phyloP scores from a whole-genome alignment of 2,113 vertebrate genomes.

The Oenanthe oenanthe region DNA sequence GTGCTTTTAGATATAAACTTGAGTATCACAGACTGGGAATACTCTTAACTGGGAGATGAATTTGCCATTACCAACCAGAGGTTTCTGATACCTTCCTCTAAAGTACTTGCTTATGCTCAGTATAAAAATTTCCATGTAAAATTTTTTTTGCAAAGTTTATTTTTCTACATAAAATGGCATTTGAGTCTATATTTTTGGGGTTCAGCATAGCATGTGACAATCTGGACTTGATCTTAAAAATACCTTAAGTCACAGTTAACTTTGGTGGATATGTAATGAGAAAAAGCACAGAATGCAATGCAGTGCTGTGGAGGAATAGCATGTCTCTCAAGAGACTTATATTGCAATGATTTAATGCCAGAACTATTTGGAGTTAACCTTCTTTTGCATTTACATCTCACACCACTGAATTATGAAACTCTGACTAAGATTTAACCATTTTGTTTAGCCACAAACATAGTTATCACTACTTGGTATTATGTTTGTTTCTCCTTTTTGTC shows the following conservation, averaged over 20 bases:
- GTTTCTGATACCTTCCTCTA: not conserved
- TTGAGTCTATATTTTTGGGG: not conserved
- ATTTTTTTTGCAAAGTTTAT: not conserved
- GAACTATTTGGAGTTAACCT: not conserved
- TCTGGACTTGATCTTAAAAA: not conserved
- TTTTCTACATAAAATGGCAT: not conserved
- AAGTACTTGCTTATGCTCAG: not conserved
- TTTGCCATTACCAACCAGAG: not conserved
- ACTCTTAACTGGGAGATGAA: not conserved
- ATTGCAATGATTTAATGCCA: not conserved
- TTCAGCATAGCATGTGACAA: not conserved
- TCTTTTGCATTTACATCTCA: not conserved
- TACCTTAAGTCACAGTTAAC: not conserved
- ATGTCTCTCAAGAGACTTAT: not conserved
- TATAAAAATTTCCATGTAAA: not conserved
- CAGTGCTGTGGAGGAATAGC: not conserved
- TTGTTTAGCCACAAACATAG: not conserved
- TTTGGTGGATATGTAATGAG: not conserved
- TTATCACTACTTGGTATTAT: not conserved
- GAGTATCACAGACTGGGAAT: not conserved
- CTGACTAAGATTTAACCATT: not conserved
- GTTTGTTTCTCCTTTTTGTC: not conserved
- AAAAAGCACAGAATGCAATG: not conserved
- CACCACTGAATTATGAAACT: not conserved
- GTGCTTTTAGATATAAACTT: not conserved